These are phyloP conservation scores for Atopsyche davidsoni DNA, from an alignment of 1,140 invertebrate genomes.

Conservation along the genomic window DNA sequence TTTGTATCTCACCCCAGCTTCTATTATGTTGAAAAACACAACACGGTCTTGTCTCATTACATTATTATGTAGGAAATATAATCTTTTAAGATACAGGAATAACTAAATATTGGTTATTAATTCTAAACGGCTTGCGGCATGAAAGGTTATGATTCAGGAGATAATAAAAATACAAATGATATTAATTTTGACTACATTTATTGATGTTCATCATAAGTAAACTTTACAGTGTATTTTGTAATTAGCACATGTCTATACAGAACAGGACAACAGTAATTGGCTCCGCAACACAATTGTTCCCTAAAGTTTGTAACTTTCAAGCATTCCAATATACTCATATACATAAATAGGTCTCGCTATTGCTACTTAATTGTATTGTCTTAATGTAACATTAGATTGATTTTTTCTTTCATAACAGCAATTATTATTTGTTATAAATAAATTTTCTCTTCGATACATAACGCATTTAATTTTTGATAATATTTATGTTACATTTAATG, in stretches of 20 bases:
- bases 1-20: too few species aligned
- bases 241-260: constrained; percentile 29
- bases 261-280: constrained; percentile 24
- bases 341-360: constrained; percentile 30
- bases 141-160: too few species aligned
- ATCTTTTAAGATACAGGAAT: too few species aligned
- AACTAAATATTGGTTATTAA: too few species aligned
- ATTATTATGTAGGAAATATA: too few species aligned
- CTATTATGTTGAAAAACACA: too few species aligned
- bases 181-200: constrained; percentile 29
- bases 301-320: constrained; percentile 27
- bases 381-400: constrained; percentile 29
- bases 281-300: constrained; percentile 23
- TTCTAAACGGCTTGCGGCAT: too few species aligned
- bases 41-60: too few species aligned
- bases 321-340: constrained; percentile 27
- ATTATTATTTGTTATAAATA: constrained; percentile 27
- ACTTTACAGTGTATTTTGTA: constrained; percentile 26
- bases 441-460: constrained; percentile 30
- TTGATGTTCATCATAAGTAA: constrained; percentile 32
- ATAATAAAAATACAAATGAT: constrained; percentile 11
- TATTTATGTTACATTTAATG: constrained; percentile 23
- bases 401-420: constrained; percentile 27
- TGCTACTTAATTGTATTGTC: constrained; percentile 30
- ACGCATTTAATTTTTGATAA: constrained; percentile 23